Evolutionary conservation across 2,797 vertebrate genomes (phyloP), one percentile per base, ranked within the genome.

Genomic region (Varecia variegata): DNA sequence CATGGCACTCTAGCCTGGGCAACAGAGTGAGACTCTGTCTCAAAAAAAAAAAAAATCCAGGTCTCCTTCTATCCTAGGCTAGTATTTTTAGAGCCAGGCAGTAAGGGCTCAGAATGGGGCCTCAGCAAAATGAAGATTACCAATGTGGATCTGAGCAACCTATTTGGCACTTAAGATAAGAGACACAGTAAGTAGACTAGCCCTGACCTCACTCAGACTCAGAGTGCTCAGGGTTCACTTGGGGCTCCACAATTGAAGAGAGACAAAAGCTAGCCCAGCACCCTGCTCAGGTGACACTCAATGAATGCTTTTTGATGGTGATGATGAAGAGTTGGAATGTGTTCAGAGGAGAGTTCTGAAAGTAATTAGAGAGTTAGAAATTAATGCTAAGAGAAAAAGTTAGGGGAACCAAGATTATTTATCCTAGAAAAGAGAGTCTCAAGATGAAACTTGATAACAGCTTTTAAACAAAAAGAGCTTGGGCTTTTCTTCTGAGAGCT

Each of bases 291-390:
- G 17, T 95, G 77, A 94, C 87, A 93, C 52, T 88, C 68, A 74
- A 13, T 93, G 60, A 93, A 89, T 94, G 35, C 23, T 91, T 96
- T 90, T 94, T 82, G 84, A 82, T 73, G 85, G 91, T 73, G 38
- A 67, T 52, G 38, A 67, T 56, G 83, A 89, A 81, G 47, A 86
- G 43, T 88, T 96, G 56, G 88, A 96, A 94, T 7, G 4, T 88
- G 65, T 93, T 96, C 86, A 96, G 74, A 97, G n/a, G 62, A 88
- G 20, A 88, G 58, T 40, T 93, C 82, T 90, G 82, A 96, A 97
- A 97, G 67, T 96, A 96, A 95, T 90, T 90, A 83, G 30, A 79
- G 71, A 89, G 15, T 87, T 97, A 92, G 65, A 95, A 97, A 96
- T 93, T 96, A 93, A 97, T 77, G 58, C 30, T 76, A 92, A 83